Percentiles rank a stretch among this genome's conserved stretches.
Evolutionary conservation across 2,113 vertebrate genomes (phyloP).

Genomic region (Onychorhynchus coronatus): DNA sequence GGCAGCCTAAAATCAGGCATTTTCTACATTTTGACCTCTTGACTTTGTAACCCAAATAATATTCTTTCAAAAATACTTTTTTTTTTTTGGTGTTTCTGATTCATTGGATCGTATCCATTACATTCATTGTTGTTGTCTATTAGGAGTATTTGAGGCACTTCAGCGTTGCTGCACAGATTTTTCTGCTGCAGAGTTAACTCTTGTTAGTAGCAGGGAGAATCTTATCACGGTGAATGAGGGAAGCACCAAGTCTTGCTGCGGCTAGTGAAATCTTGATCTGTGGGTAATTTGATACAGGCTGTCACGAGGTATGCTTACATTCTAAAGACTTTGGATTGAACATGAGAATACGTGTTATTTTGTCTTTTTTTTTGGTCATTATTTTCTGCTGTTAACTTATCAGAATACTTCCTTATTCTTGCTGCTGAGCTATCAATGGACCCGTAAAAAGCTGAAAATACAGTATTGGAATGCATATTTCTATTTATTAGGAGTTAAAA

Average conservation of each 20-base stretch:
- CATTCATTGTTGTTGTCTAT: not conserved
- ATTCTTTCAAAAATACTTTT: not conserved
- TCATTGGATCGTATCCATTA: not conserved
- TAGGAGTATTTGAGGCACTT: not conserved
- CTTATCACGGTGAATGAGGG: not conserved
- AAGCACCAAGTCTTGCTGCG: not conserved
- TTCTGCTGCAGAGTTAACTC: not conserved
- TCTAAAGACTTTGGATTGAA: not conserved
- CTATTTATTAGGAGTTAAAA: not conserved
- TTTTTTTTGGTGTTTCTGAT: not conserved
- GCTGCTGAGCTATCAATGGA: not conserved
- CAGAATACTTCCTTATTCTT: not conserved
- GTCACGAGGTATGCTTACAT: not conserved
- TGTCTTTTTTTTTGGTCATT: not conserved
- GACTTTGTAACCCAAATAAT: not conserved
- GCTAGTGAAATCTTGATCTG: not conserved
- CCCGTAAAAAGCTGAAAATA: not conserved
- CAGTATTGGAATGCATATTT: not conserved
- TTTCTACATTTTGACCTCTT: not conserved
- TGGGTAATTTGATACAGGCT: not conserved
- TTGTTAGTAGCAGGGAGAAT: not conserved
- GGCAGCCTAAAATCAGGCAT: not conserved
- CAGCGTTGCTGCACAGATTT: not conserved
- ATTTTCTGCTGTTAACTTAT: not conserved
- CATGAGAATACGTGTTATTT: not conserved